phyloP scores from a whole-genome alignment of 2,113 vertebrate genomes.

The Sapajus apella region DNA sequence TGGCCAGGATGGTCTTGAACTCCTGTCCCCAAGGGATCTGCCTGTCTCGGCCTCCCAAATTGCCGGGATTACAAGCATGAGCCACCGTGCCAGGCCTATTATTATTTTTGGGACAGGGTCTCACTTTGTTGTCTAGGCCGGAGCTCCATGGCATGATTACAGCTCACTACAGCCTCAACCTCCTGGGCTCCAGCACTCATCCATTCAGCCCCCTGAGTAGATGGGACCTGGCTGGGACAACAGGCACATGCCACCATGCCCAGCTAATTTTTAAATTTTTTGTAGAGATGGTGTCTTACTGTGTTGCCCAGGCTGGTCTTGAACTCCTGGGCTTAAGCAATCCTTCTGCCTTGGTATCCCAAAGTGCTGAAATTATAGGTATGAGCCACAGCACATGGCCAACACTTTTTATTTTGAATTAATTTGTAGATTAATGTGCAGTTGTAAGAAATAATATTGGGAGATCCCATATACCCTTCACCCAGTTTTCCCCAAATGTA shows the following conservation, averaged over 20 bases:
- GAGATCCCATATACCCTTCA: not conserved
- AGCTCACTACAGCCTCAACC: too few relatives aligned
- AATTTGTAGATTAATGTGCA: not conserved
- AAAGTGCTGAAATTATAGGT: not conserved
- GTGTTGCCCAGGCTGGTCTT: not conserved
- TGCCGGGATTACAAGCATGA: not conserved
- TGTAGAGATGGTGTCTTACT: too few relatives aligned
- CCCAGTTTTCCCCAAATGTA: not conserved
- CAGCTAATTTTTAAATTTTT: too few relatives aligned
- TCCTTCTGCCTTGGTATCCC: not conserved
- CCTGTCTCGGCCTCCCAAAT: not conserved
- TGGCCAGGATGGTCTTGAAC: too few relatives aligned
- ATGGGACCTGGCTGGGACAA: too few relatives aligned
- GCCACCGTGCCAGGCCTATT: not conserved
- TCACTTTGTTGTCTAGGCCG: not conserved
- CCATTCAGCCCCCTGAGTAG: too few relatives aligned
- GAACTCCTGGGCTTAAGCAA: too few relatives aligned
- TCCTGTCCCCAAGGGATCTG: too few relatives aligned
- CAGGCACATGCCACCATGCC: too few relatives aligned
- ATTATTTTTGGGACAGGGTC: not conserved
- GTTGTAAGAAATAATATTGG: slow-evolving; percentile 9
- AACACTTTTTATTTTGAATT: not conserved
- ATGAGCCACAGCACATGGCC: not conserved
- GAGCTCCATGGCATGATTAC: too few relatives aligned
- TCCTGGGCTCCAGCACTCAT: too few relatives aligned